Base-by-base conservation (phyloP, 2,888 invertebrate genomes). In the Aspidiotus rigidus region DNA sequence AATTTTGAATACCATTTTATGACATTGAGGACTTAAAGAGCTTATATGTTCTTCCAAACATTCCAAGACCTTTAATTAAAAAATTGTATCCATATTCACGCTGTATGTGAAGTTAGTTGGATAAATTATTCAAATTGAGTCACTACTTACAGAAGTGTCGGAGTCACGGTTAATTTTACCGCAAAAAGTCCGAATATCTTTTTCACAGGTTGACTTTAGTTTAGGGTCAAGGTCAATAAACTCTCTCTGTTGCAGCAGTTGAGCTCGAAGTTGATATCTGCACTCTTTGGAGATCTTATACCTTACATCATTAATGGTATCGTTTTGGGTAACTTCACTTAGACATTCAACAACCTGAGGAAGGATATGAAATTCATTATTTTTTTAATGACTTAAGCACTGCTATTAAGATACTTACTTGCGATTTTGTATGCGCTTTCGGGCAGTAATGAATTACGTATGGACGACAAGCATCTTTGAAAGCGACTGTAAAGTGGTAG, bases 401-500 rank as follows among this genome's bases (percentile, higher is more conserved):
- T 61, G n/a, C 9, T 11, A 61, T 17, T 56, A 11, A n/a, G 8
- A 49, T n/a, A 70, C 67, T 62, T n/a, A 73, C 73, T 55, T 75
- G 73, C 39, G 83, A 85, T 78, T 89, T 90, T 0, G 87, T 87
- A 76, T 84, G 86, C 56, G 89, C 86, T 73, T 83, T 84, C 9
- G 83, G 82, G 75, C 87, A 87, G 75, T 80, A 80, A 69, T 80
- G 77, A 44, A 79, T 81, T 0, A 93, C 93, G 77, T 89, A 86
- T 3, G 86, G 84, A 75, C 89, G 89, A 76, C 98, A 99, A 0
- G 94, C 91, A 77, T 94, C 86, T 79, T 96, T 94, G 78, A 99
- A 98, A 78, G 93, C 93, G 75, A 88, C 89, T 1, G 90, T 92
- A 77, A 97, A 98, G 75, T 88, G 88, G 79, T 93, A 95, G 79